Evolutionary conservation across 2,888 invertebrate genomes (phyloP), one percentile per base, ranked within the genome.

Genomic region (Athalia rosae): DNA sequence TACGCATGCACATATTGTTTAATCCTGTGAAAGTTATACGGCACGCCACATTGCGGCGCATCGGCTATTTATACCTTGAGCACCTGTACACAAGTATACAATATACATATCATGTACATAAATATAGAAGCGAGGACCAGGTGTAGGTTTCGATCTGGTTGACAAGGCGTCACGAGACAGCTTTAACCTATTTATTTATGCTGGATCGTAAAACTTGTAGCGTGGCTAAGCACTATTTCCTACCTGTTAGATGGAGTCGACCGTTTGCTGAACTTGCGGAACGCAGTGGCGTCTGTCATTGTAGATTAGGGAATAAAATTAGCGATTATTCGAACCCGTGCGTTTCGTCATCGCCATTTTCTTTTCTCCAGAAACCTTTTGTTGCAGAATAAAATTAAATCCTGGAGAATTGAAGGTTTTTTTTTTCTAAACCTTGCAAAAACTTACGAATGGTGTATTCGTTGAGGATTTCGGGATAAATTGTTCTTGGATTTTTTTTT

Each of bases 191-290:
- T 83, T 89, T 87, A 89, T 89, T 89, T 89, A 88, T 88, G 84
- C 81, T 83, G 83, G 84, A 84, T 87, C 88, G 86, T 89, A 87
- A 89, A 88, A 88, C 87, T 88, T 88, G 86, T 88, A 83, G 88
- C 88, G 87, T 88, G 88, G 84, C 84, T 83, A 81, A 84, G 80
- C 84, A 84, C 85, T 83, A 85, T 88, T 85, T 83, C 83, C 82
- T 47, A 71, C 41, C 11, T 58, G 56, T 43, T 28, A 28, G 28
- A 28, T 28, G 28, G 28, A 28, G 28, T 28, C 45, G 9, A 58
- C 71, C 58, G 45, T 58, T 71, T 71, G 71, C 45, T 58, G 71
- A 67, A 67, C 67, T 71, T 58, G 71, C 45, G 43, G 71, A 67
- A 67, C 67, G 50, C 48, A 67, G 48, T 53, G 28, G 50, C 53